Evolutionary conservation across 1,140 invertebrate species (phyloP).

Genomic region (Ephestia elutella): DNA sequence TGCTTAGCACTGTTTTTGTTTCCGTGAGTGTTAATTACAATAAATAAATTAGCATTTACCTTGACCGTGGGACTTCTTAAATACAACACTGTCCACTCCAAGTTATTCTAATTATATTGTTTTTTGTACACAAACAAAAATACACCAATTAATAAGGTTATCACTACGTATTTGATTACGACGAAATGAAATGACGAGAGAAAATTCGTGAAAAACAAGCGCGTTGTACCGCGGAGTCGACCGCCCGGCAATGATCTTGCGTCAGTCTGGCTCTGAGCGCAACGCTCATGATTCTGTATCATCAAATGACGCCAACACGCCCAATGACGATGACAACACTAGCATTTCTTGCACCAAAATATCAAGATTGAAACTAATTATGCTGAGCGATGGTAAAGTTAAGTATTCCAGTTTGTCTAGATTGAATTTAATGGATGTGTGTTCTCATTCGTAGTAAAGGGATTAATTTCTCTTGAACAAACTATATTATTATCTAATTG

Average conservation of each 20-base stretch:
- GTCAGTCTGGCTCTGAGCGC: not conserved
- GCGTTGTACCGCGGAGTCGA: not conserved
- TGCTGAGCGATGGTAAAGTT: not conserved
- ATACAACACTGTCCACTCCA: not conserved
- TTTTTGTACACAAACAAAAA: not conserved
- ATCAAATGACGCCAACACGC: not conserved
- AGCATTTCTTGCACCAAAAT: not conserved
- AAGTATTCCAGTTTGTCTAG: not conserved
- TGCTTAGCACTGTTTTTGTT: not conserved
- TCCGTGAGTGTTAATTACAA: not conserved
- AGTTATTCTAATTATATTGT: not conserved
- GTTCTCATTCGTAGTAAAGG: no score
- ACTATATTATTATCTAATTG: no score
- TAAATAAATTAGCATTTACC: not conserved
- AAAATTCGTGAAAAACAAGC: slow-evolving; percentile 4
- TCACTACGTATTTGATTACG: not conserved
- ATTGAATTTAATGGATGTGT: not conserved
- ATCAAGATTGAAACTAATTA: not conserved
- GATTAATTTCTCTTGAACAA: no score
- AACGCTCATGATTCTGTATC: not conserved
- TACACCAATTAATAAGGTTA: not conserved
- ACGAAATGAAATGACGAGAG: not conserved
- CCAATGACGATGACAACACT: not conserved
- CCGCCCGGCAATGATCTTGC: not conserved
- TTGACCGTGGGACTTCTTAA: not conserved